phyloP scores from a whole-genome alignment of 2,797 vertebrate species.

The Margarornis squamiger region DNA sequence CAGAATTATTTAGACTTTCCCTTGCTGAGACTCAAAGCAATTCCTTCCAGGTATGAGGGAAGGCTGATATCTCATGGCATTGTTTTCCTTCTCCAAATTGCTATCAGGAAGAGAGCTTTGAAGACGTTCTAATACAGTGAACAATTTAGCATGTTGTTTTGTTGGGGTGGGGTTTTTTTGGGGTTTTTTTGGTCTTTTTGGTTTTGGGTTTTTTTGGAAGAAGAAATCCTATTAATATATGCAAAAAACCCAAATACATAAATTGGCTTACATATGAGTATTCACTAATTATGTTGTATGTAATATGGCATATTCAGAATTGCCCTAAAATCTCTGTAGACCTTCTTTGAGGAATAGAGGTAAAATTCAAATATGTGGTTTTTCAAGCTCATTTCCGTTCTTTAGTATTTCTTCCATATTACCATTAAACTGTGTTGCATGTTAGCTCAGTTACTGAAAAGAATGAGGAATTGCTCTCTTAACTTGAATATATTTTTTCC shows the following conservation, averaged over 20 bases:
- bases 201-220: not conserved
- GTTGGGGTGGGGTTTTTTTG: no score
- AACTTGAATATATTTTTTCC: conserved; percentile 4
- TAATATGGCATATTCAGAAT: not conserved
- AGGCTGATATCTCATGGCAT: not conserved
- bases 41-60: not conserved
- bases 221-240: not conserved
- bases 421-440: conserved; percentile 23
- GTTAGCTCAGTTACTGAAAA: conserved; percentile 52
- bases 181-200: no score
- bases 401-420: conserved; percentile 26
- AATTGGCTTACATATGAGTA: not conserved
- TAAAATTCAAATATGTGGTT: not conserved
- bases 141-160: not conserved
- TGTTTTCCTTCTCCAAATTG: not conserved
- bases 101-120: not conserved
- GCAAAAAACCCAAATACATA: not conserved
- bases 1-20: not conserved
- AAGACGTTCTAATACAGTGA: not conserved
- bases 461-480: conserved; percentile 20
- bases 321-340: not conserved
- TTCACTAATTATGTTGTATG: not conserved
- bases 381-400: conserved; percentile 31
- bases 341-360: not conserved
- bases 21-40: not conserved